Base-by-base conservation (phyloP, 2,797 vertebrate species). In the Cyclopterus lumpus region DNA sequence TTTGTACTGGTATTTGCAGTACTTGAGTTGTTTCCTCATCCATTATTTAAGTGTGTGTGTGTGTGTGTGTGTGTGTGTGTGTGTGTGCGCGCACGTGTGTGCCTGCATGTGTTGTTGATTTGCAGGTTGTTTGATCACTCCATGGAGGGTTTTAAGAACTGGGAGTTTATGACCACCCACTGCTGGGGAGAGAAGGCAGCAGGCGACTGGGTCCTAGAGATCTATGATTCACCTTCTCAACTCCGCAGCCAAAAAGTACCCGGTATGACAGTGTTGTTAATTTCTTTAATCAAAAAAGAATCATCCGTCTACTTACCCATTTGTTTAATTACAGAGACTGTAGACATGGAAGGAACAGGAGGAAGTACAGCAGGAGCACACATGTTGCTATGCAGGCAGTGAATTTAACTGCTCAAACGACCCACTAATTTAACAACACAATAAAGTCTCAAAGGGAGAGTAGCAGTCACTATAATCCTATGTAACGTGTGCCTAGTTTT, bases 141-240 rank as follows among this genome's bases (percentile, higher is more conserved):
- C 83, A 99, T 98, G 97, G 98, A 99, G 94, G 98, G 98, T 67
- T 99, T 99, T 94, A 99, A 99, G 94, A 99, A 98, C 93, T 99
- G 98, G 98, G 98, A 99, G 89, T 99, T 99, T 86, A 99, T 99
- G 98, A 99, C 98, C 77, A 99, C 98, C 81, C 98, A 99, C 85
- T 99, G 96, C 89, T 99, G 98, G 98, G 97, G 98, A 73, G 98
- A 99, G 93, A 97, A 97, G 91, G 97, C 98, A 28, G 94, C 96
- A 28, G 98, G 98, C 71, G 97, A 99, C 89, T 99, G 98, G 98
- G 93, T 98, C 86, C 95, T 99, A 75, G 98, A 99, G 94, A 98
- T 99, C 91, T 97, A 97, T 57, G 98, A 99, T 87, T 98, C 96
- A 8, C 98, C 98, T 14, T 99, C 97, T 79, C 98, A 99, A 49